Evolutionary conservation across 2,888 invertebrate genomes (phyloP).

Genomic region (Pterostichus madidus): DNA sequence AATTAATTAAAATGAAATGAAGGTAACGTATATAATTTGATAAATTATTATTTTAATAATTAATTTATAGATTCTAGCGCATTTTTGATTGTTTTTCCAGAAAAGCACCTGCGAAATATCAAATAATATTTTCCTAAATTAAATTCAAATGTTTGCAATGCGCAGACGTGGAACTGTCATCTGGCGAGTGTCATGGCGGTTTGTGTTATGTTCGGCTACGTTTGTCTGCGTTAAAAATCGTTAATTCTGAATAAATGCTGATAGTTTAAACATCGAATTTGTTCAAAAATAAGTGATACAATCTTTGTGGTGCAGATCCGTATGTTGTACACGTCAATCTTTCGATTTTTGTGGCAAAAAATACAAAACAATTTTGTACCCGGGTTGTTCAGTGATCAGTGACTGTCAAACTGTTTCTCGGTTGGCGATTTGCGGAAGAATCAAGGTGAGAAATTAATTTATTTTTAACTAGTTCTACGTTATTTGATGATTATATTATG

Average conservation of each 20-base stretch:
- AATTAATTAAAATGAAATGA: not conserved
- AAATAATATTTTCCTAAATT: constrained; percentile 48
- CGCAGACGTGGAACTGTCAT: constrained; percentile 46
- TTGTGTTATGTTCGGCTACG: constrained; percentile 66
- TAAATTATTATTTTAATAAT: not conserved
- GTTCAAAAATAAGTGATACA: constrained; percentile 41
- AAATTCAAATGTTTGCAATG: constrained; percentile 34
- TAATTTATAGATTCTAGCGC: not conserved
- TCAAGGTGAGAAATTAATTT: constrained; percentile 50
- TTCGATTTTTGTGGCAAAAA: constrained; percentile 41
- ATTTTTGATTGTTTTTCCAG: constrained; percentile 1
- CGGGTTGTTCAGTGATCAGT: constrained; percentile 53
- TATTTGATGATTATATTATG: not conserved
- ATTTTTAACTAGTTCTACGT: constrained; percentile 23
- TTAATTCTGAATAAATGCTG: constrained; percentile 74
- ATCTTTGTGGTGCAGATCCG: constrained; percentile 30
- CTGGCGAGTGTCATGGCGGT: constrained; percentile 55
- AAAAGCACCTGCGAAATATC: constrained; percentile 31
- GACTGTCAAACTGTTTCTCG: constrained; percentile 52
- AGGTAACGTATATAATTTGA: not conserved
- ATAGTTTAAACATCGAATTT: constrained; percentile 72
- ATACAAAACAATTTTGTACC: constrained; percentile 54
- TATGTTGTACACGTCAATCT: constrained; percentile 45
- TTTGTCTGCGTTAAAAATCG: constrained; percentile 75
- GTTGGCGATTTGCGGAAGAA: constrained; percentile 23